phyloP scores from a whole-genome alignment of 2,113 vertebrate genomes.

The Dicentrarchus labrax region DNA sequence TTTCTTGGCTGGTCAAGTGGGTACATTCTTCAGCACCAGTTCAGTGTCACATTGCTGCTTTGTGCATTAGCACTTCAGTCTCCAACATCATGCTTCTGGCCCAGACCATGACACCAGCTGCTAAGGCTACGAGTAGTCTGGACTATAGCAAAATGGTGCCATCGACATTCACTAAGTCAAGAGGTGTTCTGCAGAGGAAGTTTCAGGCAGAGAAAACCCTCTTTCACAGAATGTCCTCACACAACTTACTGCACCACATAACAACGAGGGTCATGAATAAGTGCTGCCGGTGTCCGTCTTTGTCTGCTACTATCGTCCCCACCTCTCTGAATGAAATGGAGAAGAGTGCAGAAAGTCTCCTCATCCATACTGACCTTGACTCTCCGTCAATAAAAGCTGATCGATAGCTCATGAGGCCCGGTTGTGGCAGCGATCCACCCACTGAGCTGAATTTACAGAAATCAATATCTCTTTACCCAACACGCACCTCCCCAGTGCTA shows the following conservation, averaged over 20 bases:
- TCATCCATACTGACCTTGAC: slow-evolving; percentile 77
- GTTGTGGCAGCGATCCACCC: slow-evolving; percentile 67
- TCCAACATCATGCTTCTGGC: slow-evolving; percentile 24
- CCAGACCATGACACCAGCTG: slow-evolving; percentile 41
- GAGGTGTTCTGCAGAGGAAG: not conserved
- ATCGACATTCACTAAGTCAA: not conserved
- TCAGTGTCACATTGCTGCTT: slow-evolving; percentile 47
- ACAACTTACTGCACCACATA: slow-evolving; percentile 10
- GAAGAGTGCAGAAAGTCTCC: slow-evolving; percentile 51
- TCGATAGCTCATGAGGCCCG: slow-evolving; percentile 71
- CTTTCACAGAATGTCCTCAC: not conserved
- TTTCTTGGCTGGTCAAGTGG: slow-evolving; percentile 54
- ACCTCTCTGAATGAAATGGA: slow-evolving; percentile 29
- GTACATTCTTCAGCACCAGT: slow-evolving; percentile 63
- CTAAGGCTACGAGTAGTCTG: slow-evolving; percentile 47
- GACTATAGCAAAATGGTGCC: not conserved
- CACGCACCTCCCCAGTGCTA: slow-evolving; percentile 46
- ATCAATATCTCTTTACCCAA: slow-evolving; percentile 77
- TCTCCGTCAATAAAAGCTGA: slow-evolving; percentile 70
- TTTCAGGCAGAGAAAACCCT: not conserved
- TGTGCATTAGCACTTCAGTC: slow-evolving; percentile 34
- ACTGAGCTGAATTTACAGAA: slow-evolving; percentile 76
- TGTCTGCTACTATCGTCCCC: not conserved
- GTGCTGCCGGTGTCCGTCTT: slow-evolving; percentile 16
- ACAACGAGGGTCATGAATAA: slow-evolving; percentile 26